Base-by-base conservation (phyloP, 2,888 invertebrate genomes). In the Agonopterix arenella region DNA sequence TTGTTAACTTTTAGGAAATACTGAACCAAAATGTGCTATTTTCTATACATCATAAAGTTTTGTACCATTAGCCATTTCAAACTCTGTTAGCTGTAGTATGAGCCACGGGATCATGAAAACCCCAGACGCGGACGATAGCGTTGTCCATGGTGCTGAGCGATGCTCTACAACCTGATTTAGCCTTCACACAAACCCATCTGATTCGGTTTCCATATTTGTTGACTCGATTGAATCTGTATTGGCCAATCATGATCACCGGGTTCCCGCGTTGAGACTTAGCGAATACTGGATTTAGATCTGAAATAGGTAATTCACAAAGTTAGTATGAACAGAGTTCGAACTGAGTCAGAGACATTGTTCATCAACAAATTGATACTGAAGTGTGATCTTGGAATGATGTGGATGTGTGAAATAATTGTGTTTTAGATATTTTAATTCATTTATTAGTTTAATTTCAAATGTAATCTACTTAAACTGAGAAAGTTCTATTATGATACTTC, bases 81-180 rank as follows among this genome's bases (percentile, higher is more conserved):
- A 74, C 72, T 49, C 73, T 61, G 45, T 74, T 74, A 9, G 73
- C 71, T 48, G 70, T 74, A 1, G 68, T 71, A 47, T 74, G 73
- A n/a, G 73, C 73, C 51, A 60, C 48, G 4, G 73, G 68, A 40
- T 73, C 68, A 11, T 48, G 48, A 11, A 41, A 11, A 36, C 54
- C 56, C 36, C 50, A 54, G 37, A 48, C 45, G 47, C 52, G 47
- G 2, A 61, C 53, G 36, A 52, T 47, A 10, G 47, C 45, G 9
- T 52, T 50, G 16, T 49, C 49, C 8, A 52, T 13, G 8, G 59
- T 59, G 49, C 52, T 51, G 28, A 57, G 48, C 11, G 48, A 48
- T 2, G 59, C 59, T 18, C 51, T 48, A 48, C 59, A 59, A 9
- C 62, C 62, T 7, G 56, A 55, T 48, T 62, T 62, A 2, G 59